Evolutionary conservation across 1,140 invertebrate species (phyloP), one percentile per base, ranked within the genome.

Genomic region (Rhopalosiphum padi): DNA sequence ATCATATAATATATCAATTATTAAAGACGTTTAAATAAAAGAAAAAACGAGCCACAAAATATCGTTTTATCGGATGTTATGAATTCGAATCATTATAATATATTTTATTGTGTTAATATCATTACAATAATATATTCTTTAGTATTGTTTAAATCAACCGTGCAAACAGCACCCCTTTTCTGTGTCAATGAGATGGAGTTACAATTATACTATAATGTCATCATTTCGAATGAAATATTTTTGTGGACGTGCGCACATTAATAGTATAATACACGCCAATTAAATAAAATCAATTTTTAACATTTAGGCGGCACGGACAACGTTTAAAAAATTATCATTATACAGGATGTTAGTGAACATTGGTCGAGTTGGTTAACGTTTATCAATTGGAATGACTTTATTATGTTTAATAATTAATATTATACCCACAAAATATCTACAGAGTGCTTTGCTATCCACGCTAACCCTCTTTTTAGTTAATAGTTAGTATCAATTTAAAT

Each of bases 231-330:
- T 83, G 18, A 82, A 35, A 35, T 83, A 37, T 37, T 37, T 83
- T 85, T 43, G 85, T 87, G 1, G 15, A 85, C 23, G 83, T 87
- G 85, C 30, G 11, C 25, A 3, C 41, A 8, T 3, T 21, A 25
- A 15, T n/a, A 87, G 9, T 55, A 55, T 60, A 30, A 68, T 77
- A 48, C 86, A 48, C 46, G 30, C 18, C 43, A 48, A 87, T 48
- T 51, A 87, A 48, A 87, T 86, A 87, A 35, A 87, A 87, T 48
- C 86, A 51, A 87, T 87, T 87, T 87, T 48, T 87, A 87, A 87
- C 1, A 18, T 51, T 87, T 7, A 21, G 4, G 30, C 5, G 4
- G 85, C 8, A 21, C 25, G 25, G 15, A 87, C n/a, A 48, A 68
- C n/a, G 30, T n/a, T 68, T 18, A n/a, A 77, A 15, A 18, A 48